Conservation (phyloP, 2,797 vertebrate genomes). For the Myripristis murdjan region DNA sequence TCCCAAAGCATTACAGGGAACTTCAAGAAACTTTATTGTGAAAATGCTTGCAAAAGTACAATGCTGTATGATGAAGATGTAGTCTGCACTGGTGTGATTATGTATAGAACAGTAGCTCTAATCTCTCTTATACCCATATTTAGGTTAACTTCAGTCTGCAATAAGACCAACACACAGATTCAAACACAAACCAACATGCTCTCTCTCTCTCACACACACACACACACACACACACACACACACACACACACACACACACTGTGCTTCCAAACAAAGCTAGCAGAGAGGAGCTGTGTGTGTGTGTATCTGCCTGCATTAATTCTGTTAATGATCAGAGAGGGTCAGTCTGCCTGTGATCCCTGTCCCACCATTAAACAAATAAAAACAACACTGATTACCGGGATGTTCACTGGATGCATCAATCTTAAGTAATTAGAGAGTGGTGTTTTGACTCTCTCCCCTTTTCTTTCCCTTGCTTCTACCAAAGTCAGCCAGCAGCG, state of each 20-base stretch:
- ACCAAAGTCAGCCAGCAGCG: conserved; percentile 55
- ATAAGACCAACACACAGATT: conserved; percentile 55
- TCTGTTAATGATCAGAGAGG: conserved; percentile 82
- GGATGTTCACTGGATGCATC: conserved; percentile 80
- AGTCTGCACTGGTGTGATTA: conserved; percentile 8
- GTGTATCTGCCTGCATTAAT: conserved; percentile 76
- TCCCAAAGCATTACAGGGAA: too few relatives aligned
- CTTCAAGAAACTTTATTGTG: too few relatives aligned
- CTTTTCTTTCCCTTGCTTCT: conserved; percentile 52
- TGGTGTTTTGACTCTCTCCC: conserved; percentile 70
- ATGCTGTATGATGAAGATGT: background rate
- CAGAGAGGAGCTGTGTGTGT: conserved; percentile 46
- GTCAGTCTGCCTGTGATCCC: conserved; percentile 81
- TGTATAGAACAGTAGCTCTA: conserved; percentile 18
- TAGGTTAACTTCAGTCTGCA: conserved; percentile 49
- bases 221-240: conserved; percentile 40
- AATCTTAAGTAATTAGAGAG: conserved; percentile 82
- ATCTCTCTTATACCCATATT: conserved; percentile 46
- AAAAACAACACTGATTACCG: conserved; percentile 85
- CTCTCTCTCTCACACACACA: conserved; percentile 18
- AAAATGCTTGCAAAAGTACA: too few relatives aligned
- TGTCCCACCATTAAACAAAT: conserved; percentile 84
- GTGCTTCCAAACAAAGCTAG: conserved; percentile 39
- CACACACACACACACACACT: conserved; percentile 39
- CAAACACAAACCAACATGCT: conserved; percentile 46